phyloP scores from a whole-genome alignment of 2,888 invertebrate species.

The Thera obeliscata region DNA sequence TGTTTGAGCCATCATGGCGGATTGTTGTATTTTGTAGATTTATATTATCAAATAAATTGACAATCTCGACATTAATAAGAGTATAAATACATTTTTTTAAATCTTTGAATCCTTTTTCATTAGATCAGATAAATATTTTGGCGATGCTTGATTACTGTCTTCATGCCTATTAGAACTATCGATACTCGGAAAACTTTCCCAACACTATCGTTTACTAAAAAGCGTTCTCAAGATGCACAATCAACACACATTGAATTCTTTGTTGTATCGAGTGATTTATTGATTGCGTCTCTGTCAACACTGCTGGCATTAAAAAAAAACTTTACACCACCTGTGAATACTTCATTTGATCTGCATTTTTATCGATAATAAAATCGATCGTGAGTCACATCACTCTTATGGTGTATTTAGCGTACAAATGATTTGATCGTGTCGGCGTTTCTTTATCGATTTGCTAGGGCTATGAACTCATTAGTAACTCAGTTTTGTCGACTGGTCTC shows the following conservation, averaged over 20 bases:
- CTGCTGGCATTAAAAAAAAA: conserved; percentile 58
- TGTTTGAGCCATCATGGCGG: no score
- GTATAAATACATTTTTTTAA: no score
- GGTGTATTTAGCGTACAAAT: conserved; percentile 80
- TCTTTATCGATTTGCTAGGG: conserved; percentile 1
- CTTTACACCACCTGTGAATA: conserved; percentile 76
- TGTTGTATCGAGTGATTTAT: conserved; percentile 82
- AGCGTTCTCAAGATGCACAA: conserved; percentile 81
- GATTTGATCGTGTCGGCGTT: conserved; percentile 54
- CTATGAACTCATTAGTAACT: neutral
- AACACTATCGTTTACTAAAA: conserved; percentile 72
- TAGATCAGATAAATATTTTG: no score
- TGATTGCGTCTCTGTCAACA: conserved; percentile 84
- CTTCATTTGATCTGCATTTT: conserved; percentile 84
- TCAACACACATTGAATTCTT: conserved; percentile 83
- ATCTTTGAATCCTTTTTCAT: no score
- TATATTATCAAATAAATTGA: no score
- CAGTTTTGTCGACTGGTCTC: no score
- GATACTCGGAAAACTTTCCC: conserved; percentile 42
- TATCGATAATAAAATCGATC: conserved; percentile 78
- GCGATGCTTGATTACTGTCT: no score
- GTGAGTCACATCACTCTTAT: conserved; percentile 81
- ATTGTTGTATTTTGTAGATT: no score
- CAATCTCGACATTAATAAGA: no score
- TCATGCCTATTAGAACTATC: no score